These are phyloP conservation scores for Umimayanthus chanpuru DNA, from an alignment of 92 coral and sea anemone species.

Conservation along the genomic window DNA sequence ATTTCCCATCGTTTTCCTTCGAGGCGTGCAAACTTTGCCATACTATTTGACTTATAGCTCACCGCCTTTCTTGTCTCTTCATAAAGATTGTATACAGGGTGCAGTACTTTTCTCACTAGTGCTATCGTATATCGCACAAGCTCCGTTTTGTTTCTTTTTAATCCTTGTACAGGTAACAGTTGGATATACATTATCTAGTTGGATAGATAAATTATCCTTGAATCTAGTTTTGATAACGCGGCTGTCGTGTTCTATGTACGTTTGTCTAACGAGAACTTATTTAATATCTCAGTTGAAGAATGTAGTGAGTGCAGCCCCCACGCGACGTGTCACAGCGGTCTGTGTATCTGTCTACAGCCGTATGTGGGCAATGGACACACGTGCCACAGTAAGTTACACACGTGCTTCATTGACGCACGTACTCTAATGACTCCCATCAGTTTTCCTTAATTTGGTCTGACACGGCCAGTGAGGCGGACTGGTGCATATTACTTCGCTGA, in stretches of 20 bases:
- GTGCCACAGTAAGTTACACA: slow-evolving; percentile 69
- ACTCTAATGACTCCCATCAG: neutral
- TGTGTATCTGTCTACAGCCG: slow-evolving; percentile 85
- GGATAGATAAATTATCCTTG: neutral
- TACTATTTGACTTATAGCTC: too few relatives aligned
- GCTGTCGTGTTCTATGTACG: neutral
- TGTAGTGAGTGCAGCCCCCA: slow-evolving; percentile 89
- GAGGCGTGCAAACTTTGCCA: too few relatives aligned
- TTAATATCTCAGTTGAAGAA: slow-evolving; percentile 41
- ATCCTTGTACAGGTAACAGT: too few relatives aligned
- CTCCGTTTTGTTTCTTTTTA: too few relatives aligned
- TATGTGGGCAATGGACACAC: slow-evolving; percentile 84
- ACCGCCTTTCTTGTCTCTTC: too few relatives aligned
- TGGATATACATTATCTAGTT: too few relatives aligned
- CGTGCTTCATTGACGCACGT: neutral
- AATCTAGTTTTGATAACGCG: neutral
- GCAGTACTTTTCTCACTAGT: too few relatives aligned
- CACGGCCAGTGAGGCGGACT: neutral
- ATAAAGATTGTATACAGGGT: too few relatives aligned
- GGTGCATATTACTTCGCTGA: neutral
- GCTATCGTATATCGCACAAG: too few relatives aligned
- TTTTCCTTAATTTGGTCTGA: too few relatives aligned
- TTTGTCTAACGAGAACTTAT: neutral
- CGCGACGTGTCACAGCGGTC: slow-evolving; percentile 78
- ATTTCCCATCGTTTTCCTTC: too few relatives aligned